A percentile compares a stretch with the other conserved stretches of the same genome.
These are phyloP conservation scores for Meteorus cinctellus DNA, from an alignment of 2,888 invertebrate species.

Conservation along the genomic window DNA sequence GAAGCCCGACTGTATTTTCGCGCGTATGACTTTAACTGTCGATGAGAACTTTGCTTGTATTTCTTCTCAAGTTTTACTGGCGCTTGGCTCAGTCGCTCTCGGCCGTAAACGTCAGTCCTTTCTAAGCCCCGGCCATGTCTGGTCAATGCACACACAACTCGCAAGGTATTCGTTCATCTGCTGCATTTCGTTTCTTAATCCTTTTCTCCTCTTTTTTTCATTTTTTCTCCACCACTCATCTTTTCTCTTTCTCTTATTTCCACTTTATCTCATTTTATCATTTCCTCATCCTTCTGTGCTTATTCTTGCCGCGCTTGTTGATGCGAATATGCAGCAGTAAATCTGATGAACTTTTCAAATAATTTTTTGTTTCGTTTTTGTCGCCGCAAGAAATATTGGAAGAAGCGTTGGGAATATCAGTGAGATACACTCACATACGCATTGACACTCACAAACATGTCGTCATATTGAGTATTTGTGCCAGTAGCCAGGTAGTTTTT, in stretches of 20 bases:
- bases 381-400: background rate
- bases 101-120: slow-evolving; percentile 65
- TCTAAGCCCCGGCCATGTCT: slow-evolving; percentile 40
- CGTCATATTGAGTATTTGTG: background rate
- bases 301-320: background rate
- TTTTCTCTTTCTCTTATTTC: slow-evolving; percentile 26
- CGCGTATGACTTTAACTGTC: slow-evolving; percentile 71
- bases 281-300: background rate
- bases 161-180: slow-evolving; percentile 41
- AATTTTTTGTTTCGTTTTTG: background rate
- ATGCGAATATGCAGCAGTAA: background rate
- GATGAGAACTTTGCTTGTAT: slow-evolving; percentile 67
- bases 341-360: slow-evolving; percentile 7
- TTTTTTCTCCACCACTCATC: slow-evolving; percentile 16
- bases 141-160: slow-evolving; percentile 32
- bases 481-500: background rate
- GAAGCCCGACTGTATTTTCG: slow-evolving; percentile 67
- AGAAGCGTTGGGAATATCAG: background rate
- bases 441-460: background rate
- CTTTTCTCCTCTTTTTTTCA: slow-evolving; percentile 32
- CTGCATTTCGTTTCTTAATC: slow-evolving; percentile 34
- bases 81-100: slow-evolving; percentile 63
- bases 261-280: background rate
- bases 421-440: background rate
- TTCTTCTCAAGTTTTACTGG: slow-evolving; percentile 68